These are phyloP conservation scores for Cephalopterus ornatus DNA, from an alignment of 2,113 vertebrate genomes.

Conservation along the genomic window DNA sequence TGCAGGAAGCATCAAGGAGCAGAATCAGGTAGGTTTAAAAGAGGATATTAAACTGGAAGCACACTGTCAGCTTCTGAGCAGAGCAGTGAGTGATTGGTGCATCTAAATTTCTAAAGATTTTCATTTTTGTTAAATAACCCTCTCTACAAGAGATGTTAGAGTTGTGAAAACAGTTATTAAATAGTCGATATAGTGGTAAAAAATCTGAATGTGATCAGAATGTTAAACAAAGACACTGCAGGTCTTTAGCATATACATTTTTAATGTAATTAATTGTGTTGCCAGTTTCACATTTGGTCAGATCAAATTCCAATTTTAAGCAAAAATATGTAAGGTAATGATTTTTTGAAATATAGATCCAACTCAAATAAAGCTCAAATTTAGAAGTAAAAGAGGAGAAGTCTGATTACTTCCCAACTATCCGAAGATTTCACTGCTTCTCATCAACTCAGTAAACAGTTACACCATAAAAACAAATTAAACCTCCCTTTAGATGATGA, in stretches of 20 bases:
- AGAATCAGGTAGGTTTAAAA: background rate
- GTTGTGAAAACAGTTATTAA: slow-evolving; percentile 30
- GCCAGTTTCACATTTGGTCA: background rate
- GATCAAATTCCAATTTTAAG: background rate
- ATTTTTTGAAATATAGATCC: background rate
- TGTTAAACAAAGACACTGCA: background rate
- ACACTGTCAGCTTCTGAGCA: background rate
- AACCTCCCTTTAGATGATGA: background rate
- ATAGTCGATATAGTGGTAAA: background rate
- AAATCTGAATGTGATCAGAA: background rate
- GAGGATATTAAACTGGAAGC: background rate
- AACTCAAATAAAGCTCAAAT: background rate
- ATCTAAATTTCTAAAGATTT: slow-evolving; percentile 43
- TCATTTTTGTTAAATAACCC: slow-evolving; percentile 24
- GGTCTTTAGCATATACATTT: background rate
- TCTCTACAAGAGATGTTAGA: background rate
- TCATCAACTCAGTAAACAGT: background rate
- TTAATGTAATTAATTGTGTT: background rate
- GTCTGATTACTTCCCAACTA: background rate
- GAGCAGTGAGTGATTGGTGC: background rate
- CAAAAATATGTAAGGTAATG: background rate
- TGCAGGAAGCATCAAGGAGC: background rate
- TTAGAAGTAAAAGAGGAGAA: background rate
- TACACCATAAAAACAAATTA: background rate
- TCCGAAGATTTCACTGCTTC: background rate